Base-by-base conservation (phyloP, 2,797 vertebrate genomes). In the Etheostoma perlongum region DNA sequence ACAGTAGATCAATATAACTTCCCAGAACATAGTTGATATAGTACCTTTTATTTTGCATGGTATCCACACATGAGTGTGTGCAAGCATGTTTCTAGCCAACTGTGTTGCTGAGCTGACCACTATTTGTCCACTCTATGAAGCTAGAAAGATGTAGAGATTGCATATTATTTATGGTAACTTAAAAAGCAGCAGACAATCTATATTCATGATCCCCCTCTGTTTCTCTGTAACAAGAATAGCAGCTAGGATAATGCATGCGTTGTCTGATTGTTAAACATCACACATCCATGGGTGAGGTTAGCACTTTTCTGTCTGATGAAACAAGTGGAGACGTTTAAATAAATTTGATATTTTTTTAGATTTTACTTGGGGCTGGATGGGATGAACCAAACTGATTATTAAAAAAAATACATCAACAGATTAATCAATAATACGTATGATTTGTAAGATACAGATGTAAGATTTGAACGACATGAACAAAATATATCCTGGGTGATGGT, bases 361-460 rank as follows among this genome's bases (percentile, higher is more conserved):
- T 40, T 2, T 40, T 40, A 40, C 36, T 40, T 40, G 36, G 36
- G 10, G 36, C 36, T 40, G 3, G 0, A 48, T 16, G 6, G 14
- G n/a, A 30, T 19, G 19, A 25, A 14, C n/a, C 7, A 47, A 48
- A 61, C 7, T 11, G 47, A 1, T 59, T 4, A 57, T 54, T 51
- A 36, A 40, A 40, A 40, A 40, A 40, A 40, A 10, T 10, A 36
- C 10, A 3, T 36, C 9, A 14, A 9, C 8, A 18, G 18, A 40
- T 60, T 30, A 19, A 44, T 72, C 42, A 57, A 66, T n/a, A 18
- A 65, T 30, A 14, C 49, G 66, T 60, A 46, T 23, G 15, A 68
- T 61, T 64, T 55, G 8, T 33, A 16, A 12, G 49, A 15, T 47
- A 25, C 25, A 18, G 12, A 27, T 27, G 27, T 27, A 27, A 27